Conservation (phyloP, 2,888 invertebrate species). For the Embidobia sp. region DNA sequence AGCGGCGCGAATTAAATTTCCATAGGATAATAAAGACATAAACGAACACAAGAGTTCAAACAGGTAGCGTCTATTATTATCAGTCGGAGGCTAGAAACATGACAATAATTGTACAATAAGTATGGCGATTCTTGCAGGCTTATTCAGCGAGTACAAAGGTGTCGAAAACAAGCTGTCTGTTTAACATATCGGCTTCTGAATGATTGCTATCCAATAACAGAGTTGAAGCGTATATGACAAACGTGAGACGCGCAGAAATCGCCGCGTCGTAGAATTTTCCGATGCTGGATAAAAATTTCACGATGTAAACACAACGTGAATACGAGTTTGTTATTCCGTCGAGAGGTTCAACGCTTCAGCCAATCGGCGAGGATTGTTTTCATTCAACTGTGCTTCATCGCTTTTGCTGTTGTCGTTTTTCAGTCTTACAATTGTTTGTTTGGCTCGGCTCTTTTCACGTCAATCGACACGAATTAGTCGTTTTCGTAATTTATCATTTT, state of each 20-base stretch:
- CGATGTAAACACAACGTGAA: slow-evolving; percentile 29
- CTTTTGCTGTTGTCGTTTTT: neutral
- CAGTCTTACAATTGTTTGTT: neutral
- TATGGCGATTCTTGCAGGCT: slow-evolving; percentile 29
- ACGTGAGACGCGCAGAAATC: slow-evolving; percentile 16
- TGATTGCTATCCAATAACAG: slow-evolving; percentile 47
- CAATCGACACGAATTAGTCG: too few species aligned
- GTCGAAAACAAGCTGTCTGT: slow-evolving; percentile 50
- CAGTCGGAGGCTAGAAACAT: slow-evolving; percentile 31
- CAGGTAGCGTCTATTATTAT: slow-evolving; percentile 51
- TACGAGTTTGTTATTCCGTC: slow-evolving; percentile 8
- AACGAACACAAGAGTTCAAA: slow-evolving; percentile 7
- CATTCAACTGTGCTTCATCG: neutral
- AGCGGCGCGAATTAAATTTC: slow-evolving; percentile 6
- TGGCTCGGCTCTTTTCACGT: neutral
- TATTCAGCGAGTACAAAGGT: slow-evolving; percentile 38
- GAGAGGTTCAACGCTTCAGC: slow-evolving; percentile 26
- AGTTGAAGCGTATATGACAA: slow-evolving; percentile 20
- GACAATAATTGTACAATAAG: slow-evolving; percentile 19
- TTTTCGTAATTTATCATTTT: too few species aligned
- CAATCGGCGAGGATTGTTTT: neutral
- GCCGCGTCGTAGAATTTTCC: slow-evolving; percentile 23
- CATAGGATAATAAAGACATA: slow-evolving; percentile 2
- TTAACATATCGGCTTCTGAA: slow-evolving; percentile 49
- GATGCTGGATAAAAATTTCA: slow-evolving; percentile 28